phyloP scores from a whole-genome alignment of 1,140 invertebrate species.

The Gonioctena quinquepunctata region DNA sequence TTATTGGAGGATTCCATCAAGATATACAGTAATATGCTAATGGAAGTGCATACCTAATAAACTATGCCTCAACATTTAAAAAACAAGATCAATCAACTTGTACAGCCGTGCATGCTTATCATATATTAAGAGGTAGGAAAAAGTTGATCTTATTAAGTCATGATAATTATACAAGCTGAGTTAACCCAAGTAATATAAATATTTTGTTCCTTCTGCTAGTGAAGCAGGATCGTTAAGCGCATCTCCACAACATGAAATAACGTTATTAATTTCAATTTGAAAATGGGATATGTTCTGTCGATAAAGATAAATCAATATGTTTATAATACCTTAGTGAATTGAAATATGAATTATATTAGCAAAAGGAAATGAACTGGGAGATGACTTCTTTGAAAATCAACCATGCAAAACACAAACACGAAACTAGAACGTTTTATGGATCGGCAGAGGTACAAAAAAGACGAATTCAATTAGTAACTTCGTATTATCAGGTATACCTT shows the following conservation, averaged over 20 bases:
- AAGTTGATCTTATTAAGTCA: background rate
- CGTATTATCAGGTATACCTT: too few species aligned
- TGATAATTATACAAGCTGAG: background rate
- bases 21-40: background rate
- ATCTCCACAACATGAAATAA: background rate
- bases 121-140: background rate
- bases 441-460: too few species aligned
- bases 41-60: background rate
- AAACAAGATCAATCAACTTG: background rate
- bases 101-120: background rate
- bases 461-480: too few species aligned
- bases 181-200: background rate
- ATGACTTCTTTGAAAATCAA: too few species aligned
- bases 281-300: background rate
- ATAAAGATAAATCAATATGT: background rate
- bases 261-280: background rate
- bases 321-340: too few species aligned
- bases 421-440: too few species aligned
- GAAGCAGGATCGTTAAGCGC: background rate
- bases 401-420: too few species aligned
- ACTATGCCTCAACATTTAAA: background rate
- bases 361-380: too few species aligned
- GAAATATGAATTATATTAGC: too few species aligned
- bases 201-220: background rate
- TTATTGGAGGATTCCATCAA: background rate